phyloP scores from a whole-genome alignment of 2,797 vertebrate genomes.

The Artibeus lituratus region DNA sequence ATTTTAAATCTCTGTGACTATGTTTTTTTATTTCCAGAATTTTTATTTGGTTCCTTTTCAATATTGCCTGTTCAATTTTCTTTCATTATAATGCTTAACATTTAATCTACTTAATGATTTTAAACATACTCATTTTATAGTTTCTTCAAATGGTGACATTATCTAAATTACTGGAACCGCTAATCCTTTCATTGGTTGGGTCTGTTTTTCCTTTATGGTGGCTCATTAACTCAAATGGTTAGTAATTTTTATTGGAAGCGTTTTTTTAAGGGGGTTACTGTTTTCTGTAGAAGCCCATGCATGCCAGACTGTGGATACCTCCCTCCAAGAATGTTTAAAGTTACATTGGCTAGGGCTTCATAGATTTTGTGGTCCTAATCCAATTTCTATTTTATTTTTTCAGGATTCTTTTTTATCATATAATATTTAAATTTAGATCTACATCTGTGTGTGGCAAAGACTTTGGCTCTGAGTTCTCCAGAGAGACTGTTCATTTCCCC shows the following conservation, averaged over 20 bases:
- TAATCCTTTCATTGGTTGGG: neutral
- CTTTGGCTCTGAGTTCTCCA: neutral
- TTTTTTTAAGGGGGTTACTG: neutral
- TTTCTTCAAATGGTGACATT: neutral
- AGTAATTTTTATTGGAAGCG: neutral
- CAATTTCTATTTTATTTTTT: neutral
- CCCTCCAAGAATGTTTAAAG: neutral
- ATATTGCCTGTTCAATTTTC: neutral
- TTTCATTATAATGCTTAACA: neutral
- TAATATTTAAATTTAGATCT: neutral
- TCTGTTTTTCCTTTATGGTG: neutral
- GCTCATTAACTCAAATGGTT: neutral
- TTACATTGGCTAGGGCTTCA: neutral
- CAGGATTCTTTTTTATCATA: neutral
- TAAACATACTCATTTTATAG: neutral
- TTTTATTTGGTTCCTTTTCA: neutral
- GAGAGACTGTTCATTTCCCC: neutral
- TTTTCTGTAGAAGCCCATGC: neutral
- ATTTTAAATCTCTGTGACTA: neutral
- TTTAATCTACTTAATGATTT: slow-evolving; percentile 23
- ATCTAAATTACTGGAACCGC: neutral
- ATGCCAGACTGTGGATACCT: neutral
- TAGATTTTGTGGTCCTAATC: neutral
- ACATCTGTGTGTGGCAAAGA: neutral
- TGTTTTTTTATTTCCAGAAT: neutral